Evolutionary conservation across 2,888 invertebrate genomes (phyloP), one percentile per base, ranked within the genome.

Genomic region (Caenorhabditis sp.): DNA sequence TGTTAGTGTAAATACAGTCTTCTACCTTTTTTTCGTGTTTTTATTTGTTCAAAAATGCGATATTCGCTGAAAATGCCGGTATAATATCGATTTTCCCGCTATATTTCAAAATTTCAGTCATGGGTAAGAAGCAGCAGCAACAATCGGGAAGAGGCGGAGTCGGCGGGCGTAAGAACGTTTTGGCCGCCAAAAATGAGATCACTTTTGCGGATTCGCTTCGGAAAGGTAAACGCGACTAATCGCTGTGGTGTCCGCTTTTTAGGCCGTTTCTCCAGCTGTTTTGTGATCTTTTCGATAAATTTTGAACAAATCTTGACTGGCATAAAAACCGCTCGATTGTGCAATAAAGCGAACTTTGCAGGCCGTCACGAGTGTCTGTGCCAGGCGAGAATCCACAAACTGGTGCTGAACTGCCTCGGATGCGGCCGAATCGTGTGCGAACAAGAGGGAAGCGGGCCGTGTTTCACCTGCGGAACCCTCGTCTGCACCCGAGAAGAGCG

Each of bases 341-440:
- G n/a, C n/a, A n/a, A n/a, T n/a, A n/a, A n/a, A n/a, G n/a, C n/a
- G n/a, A n/a, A n/a, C n/a, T n/a, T 80, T 85, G 26, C 43, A 88
- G 96, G 96, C 11, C 92, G 98, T 37, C 94, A 94, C 86, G 91
- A 91, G 55, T 75, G 99, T 90, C 93, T 95, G 71, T 99, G 99
- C 89, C 95, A 97, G 90, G 97, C 97, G 0, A 92, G 93, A 3
- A 94, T 93, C 87, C 99, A 99, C 89, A 92, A 92, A 62, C 91
- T 99, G 50, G 92, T 99, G 68, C 95, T 95, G 89, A 99, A 99
- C 90, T 99, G 99, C 88, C 89, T 94, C 11, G 92, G 93, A 75
- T 99, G 99, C 90, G 99, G 99, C 0, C 92, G 96, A 66, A 94
- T 99, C 76, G 94, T 98, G 5, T 99, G 98, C 90, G 92, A 92